Conservation (phyloP, 2,797 vertebrate species). For the Argya squamiceps region DNA sequence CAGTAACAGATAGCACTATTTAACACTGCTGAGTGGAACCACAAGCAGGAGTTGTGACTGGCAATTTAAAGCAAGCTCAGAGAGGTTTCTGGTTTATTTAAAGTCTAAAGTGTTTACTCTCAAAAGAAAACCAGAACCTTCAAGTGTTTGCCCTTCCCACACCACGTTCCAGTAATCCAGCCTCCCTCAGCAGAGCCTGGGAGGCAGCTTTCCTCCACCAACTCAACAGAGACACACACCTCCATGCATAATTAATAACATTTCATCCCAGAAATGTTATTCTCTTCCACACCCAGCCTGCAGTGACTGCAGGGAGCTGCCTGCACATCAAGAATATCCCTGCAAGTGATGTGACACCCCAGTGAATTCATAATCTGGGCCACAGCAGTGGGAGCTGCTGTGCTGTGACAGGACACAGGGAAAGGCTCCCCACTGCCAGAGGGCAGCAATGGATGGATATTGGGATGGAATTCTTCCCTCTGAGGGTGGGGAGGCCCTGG, state of each 20-base stretch:
- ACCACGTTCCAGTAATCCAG: neutral
- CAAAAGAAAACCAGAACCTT: conserved; percentile 66
- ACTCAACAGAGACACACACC: conserved; percentile 11
- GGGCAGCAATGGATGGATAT: neutral
- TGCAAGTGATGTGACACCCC: neutral
- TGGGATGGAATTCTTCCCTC: neutral
- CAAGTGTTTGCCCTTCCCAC: conserved; percentile 53
- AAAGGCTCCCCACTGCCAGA: neutral
- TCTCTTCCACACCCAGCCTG: neutral
- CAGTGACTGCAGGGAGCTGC: conserved; percentile 38
- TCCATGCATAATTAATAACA: conserved; percentile 61
- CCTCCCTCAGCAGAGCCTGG: conserved; percentile 47
- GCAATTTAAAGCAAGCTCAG: conserved; percentile 64
- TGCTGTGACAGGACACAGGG: neutral
- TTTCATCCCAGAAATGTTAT: conserved; percentile 36
- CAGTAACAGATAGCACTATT: conserved; percentile 60
- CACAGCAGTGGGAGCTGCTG: neutral
- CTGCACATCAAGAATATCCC: neutral
- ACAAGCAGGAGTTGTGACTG: conserved; percentile 59
- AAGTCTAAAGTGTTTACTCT: conserved; percentile 59
- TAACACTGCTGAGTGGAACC: conserved; percentile 48
- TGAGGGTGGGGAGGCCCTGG: neutral
- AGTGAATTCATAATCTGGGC: neutral
- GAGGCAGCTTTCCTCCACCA: conserved; percentile 57
- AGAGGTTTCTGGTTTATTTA: conserved; percentile 51